Conservation (phyloP, 2,113 vertebrate genomes). For the Hemibagrus wyckioides region DNA sequence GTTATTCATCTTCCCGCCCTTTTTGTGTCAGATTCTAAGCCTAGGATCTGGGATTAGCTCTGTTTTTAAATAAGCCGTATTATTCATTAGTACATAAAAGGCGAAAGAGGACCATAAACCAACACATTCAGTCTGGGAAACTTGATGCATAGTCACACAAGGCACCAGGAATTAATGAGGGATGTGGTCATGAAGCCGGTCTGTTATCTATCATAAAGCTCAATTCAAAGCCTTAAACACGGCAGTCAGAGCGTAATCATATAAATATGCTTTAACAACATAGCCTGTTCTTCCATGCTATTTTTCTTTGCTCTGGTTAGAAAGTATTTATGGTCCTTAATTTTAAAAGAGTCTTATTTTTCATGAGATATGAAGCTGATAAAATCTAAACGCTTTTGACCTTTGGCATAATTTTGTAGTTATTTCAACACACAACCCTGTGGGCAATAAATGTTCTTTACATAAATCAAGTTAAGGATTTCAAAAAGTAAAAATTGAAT, state of each 20-base stretch:
- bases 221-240: conserved; percentile 64
- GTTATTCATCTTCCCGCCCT: not conserved
- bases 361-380: conserved; percentile 26
- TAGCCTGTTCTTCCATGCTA: conserved; percentile 42
- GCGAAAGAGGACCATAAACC: not conserved
- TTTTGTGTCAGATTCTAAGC: not conserved
- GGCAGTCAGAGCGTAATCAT: conserved; percentile 54
- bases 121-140: not conserved
- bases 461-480: not conserved
- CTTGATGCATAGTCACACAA: not conserved
- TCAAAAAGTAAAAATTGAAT: conserved; percentile 1
- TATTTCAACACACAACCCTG: not conserved
- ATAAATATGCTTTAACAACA: conserved; percentile 53
- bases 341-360: conserved; percentile 16
- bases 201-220: conserved; percentile 75
- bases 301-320: conserved; percentile 48
- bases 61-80: not conserved
- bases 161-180: conserved; percentile 37
- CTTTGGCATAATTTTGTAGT: conserved; percentile 12
- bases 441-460: conserved; percentile 18
- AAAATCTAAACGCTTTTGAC: conserved; percentile 4
- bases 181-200: conserved; percentile 54
- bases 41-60: not conserved
- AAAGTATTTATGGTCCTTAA: conserved; percentile 62
- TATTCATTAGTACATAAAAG: conserved; percentile 14